These are phyloP conservation scores for Crematogaster levior DNA, from an alignment of 2,888 invertebrate genomes.

Conservation along the genomic window DNA sequence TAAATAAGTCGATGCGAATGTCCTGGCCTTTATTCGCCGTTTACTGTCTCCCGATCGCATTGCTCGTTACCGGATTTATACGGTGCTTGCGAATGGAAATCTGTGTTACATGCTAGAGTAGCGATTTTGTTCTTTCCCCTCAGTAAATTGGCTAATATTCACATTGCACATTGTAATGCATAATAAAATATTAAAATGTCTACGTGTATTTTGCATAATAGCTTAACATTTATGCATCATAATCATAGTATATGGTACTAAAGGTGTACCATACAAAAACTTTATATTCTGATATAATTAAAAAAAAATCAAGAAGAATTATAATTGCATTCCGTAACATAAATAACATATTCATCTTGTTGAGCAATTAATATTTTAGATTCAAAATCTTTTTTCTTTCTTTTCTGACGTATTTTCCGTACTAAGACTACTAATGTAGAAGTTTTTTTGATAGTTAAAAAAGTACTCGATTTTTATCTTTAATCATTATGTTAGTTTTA, in stretches of 20 bases:
- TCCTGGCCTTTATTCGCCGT: not conserved
- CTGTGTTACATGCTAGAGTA: not conserved
- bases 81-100: not conserved
- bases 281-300: not conserved
- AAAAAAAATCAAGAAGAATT: not conserved
- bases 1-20: conserved; percentile 37
- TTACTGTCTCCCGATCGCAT: not conserved
- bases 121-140: not conserved
- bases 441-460: not conserved
- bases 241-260: not conserved
- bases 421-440: too few relatives aligned
- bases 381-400: not conserved
- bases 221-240: not conserved
- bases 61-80: conserved; percentile 14
- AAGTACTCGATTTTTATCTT: not conserved
- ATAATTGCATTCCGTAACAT: not conserved
- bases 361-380: not conserved
- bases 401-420: not conserved
- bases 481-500: not conserved
- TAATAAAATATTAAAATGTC: not conserved
- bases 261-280: not conserved
- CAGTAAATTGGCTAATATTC: not conserved
- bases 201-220: not conserved
- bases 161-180: not conserved
- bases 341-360: not conserved